phyloP scores from a whole-genome alignment of 2,797 vertebrate species.

The Nannoperca obscura region DNA sequence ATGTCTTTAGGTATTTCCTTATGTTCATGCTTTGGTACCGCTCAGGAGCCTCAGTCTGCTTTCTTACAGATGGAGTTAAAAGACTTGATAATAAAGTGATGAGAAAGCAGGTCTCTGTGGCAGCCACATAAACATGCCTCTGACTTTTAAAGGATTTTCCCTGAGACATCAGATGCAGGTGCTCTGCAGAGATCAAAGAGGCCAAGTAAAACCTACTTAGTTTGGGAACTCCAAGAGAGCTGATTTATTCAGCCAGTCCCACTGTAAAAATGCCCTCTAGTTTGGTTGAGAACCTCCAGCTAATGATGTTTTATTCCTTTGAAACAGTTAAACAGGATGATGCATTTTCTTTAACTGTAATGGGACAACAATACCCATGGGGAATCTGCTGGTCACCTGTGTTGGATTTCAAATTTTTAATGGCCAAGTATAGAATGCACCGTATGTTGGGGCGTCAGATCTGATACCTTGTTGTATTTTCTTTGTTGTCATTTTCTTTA shows the following conservation, averaged over 20 bases:
- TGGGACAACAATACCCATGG: neutral
- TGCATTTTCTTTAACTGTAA: constrained; percentile 54
- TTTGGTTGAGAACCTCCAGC: constrained; percentile 54
- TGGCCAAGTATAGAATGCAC: neutral
- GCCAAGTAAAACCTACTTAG: constrained; percentile 71
- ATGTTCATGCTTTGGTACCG: constrained; percentile 54
- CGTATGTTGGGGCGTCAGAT: constrained; percentile 17
- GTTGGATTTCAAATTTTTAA: constrained; percentile 18
- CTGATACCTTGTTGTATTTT: constrained; percentile 31
- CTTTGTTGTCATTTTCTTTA: constrained; percentile 22
- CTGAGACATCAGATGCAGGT: constrained; percentile 84
- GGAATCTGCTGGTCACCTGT: constrained; percentile 29
- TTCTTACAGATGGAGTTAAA: constrained; percentile 62
- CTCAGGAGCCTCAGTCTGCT: constrained; percentile 59
- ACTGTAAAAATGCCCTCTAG: constrained; percentile 77
- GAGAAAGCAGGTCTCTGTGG: constrained; percentile 74
- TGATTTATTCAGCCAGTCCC: constrained; percentile 73
- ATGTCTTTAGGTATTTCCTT: constrained; percentile 81
- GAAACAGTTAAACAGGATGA: constrained; percentile 42
- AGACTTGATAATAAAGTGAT: constrained; percentile 79
- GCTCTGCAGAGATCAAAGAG: constrained; percentile 83
- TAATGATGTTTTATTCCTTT: constrained; percentile 67
- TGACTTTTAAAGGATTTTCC: constrained; percentile 84
- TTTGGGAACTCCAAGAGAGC: constrained; percentile 71
- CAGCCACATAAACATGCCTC: constrained; percentile 78